These are phyloP conservation scores for Lasioglossum marginatum DNA, from an alignment of 2,888 invertebrate genomes.

Conservation along the genomic window DNA sequence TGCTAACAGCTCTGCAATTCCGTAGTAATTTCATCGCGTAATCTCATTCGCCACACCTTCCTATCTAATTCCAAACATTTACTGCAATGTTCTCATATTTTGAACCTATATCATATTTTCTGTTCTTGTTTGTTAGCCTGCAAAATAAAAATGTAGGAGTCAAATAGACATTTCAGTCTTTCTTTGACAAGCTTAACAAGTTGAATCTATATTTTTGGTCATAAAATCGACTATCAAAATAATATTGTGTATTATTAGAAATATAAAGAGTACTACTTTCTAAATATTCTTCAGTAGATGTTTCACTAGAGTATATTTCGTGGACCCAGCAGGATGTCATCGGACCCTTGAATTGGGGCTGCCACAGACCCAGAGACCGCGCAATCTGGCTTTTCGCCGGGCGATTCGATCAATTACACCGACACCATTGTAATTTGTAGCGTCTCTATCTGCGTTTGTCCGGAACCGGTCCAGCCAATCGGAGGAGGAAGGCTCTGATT, in stretches of 20 bases:
- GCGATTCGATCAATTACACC: constrained; percentile 56
- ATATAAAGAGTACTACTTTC: no score
- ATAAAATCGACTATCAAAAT: background rate
- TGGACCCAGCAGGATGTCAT: background rate
- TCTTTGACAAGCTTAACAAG: no score
- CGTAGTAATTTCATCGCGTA: background rate
- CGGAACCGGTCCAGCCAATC: constrained; percentile 46
- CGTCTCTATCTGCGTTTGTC: constrained; percentile 58
- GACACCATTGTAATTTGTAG: constrained; percentile 60
- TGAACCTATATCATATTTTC: background rate
- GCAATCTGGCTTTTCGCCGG: constrained; percentile 13
- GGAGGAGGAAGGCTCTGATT: constrained; percentile 43
- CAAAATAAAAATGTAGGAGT: no score
- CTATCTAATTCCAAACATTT: background rate
- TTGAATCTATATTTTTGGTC: no score
- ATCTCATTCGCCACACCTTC: background rate
- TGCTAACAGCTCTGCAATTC: background rate
- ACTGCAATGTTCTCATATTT: background rate
- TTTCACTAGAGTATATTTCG: background rate
- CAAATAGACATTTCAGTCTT: no score
- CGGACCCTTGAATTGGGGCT: background rate
- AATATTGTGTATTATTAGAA: background rate
- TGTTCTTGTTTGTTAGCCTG: background rate
- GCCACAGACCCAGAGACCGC: background rate
- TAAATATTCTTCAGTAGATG: background rate